Conservation (phyloP, 2,113 vertebrate species). For the Mystacornis crossleyi region DNA sequence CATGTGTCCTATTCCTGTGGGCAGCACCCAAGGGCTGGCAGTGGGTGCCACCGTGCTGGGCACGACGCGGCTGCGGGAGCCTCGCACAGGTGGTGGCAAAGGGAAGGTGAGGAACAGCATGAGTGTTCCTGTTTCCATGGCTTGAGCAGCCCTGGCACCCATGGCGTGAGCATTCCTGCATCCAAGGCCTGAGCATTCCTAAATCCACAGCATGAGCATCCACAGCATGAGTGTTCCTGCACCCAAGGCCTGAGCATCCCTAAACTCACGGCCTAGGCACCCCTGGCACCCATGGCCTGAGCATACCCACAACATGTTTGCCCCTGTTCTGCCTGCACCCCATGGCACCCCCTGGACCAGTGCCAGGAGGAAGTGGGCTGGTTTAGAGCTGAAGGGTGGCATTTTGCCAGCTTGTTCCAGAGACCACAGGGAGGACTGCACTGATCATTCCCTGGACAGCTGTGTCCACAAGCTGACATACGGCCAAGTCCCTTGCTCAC, state of each 20-base stretch:
- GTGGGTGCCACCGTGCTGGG: accelerated
- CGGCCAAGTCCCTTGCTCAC: accelerated
- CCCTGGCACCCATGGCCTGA: background rate
- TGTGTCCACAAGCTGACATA: background rate
- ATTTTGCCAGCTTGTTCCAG: background rate
- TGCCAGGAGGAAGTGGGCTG: background rate
- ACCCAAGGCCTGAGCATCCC: background rate
- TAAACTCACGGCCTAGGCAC: background rate
- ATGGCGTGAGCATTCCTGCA: background rate
- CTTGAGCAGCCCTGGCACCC: background rate
- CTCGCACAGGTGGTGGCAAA: background rate
- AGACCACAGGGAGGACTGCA: background rate
- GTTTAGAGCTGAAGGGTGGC: background rate
- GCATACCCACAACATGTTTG: accelerated
- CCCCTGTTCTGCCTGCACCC: background rate
- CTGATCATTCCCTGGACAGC: background rate
- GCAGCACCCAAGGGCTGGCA: background rate
- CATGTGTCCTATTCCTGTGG: accelerated
- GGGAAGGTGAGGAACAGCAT: background rate
- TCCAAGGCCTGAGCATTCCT: background rate
- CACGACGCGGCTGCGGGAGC: accelerated
- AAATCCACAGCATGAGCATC: background rate
- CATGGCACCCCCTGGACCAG: accelerated
- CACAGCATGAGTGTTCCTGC: background rate
- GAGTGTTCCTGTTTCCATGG: background rate